Evolutionary conservation across 2,113 vertebrate species (phyloP).

Genomic region (Cardinalis cardinalis): DNA sequence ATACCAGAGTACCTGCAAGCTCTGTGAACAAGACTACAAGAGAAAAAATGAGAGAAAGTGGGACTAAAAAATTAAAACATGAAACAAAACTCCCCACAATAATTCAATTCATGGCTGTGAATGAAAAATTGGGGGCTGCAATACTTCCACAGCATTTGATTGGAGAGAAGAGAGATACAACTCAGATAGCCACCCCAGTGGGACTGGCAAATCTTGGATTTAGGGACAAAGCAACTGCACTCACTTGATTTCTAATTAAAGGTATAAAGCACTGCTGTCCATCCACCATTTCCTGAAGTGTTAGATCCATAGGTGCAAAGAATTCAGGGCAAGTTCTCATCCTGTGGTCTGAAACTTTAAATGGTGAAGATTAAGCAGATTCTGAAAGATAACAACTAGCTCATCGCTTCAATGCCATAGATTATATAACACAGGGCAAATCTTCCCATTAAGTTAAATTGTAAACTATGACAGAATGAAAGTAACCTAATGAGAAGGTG

Average conservation of each 20-base stretch:
- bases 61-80: not conserved
- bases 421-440: not conserved
- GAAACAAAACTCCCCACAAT: not conserved
- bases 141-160: not conserved
- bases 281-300: not conserved
- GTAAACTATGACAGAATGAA: not conserved
- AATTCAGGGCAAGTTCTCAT: not conserved
- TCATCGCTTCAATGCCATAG: not conserved
- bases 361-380: not conserved
- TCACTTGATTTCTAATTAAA: not conserved
- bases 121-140: not conserved
- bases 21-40: not conserved
- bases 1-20: not conserved
- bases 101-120: not conserved
- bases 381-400: not conserved
- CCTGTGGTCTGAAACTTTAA: not conserved
- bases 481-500: not conserved
- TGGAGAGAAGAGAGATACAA: not conserved
- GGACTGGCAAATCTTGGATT: not conserved
- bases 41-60: not conserved
- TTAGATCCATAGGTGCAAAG: not conserved
- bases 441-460: not conserved
- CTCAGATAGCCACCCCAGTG: not conserved
- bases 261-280: not conserved
- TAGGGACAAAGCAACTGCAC: rapidly evolving